Conservation (phyloP, 2,888 invertebrate species). For the Amphipyra berbera region DNA sequence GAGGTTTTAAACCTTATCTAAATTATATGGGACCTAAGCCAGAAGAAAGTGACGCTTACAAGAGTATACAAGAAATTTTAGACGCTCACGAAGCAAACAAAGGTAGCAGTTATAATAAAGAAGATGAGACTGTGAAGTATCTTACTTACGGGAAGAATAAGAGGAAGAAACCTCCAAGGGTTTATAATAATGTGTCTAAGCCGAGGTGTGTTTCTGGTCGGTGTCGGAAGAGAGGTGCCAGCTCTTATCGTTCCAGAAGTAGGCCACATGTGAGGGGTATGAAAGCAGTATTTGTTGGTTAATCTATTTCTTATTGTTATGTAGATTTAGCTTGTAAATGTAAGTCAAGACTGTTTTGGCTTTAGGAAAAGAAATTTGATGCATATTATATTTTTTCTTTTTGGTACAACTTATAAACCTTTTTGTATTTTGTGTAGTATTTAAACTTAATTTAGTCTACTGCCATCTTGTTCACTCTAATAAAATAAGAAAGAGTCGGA, state of each 20-base stretch:
- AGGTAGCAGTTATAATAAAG: slow-evolving; percentile 56
- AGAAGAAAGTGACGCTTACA: slow-evolving; percentile 74
- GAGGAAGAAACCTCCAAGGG: slow-evolving; percentile 64
- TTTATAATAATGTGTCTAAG: slow-evolving; percentile 56
- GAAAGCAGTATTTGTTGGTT: slow-evolving; percentile 58
- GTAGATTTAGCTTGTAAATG: not conserved
- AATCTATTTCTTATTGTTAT: slow-evolving; percentile 6
- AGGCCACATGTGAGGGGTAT: slow-evolving; percentile 77
- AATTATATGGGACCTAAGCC: slow-evolving; percentile 57
- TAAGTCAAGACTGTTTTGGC: too few species aligned
- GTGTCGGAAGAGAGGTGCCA: slow-evolving; percentile 72
- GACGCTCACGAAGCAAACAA: slow-evolving; percentile 81
- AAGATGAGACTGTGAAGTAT: slow-evolving; percentile 62
- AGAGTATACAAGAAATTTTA: slow-evolving; percentile 80
- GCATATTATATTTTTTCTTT: not conserved
- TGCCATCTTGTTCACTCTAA: too few species aligned
- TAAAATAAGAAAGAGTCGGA: too few species aligned
- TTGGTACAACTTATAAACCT: not conserved
- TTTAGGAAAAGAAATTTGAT: too few species aligned
- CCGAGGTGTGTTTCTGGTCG: slow-evolving; percentile 71
- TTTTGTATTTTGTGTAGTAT: not conserved
- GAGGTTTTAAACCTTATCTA: slow-evolving; percentile 60
- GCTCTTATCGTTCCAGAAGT: slow-evolving; percentile 62
- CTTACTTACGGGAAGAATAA: slow-evolving; percentile 64
- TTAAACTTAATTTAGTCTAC: too few species aligned